Evolutionary conservation across 2,797 vertebrate genomes (phyloP).

Genomic region (Pyrocephalus nanus): DNA sequence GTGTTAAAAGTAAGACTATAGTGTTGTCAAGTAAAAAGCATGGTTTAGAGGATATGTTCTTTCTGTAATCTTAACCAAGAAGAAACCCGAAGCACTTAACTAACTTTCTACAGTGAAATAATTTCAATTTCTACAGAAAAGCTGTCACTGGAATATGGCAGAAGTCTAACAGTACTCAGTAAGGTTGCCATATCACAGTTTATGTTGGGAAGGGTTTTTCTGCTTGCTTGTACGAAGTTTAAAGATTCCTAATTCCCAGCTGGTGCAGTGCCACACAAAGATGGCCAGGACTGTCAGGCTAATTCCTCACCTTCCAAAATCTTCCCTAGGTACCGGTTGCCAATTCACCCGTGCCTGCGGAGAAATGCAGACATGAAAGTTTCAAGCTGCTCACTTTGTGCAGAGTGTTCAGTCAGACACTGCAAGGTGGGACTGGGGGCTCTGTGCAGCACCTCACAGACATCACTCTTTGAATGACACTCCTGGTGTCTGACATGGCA

Average conservation of each 20-base stretch:
- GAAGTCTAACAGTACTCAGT: neutral
- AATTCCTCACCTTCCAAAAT: neutral
- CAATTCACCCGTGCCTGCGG: neutral
- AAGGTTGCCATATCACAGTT: neutral
- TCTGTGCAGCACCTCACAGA: rapidly evolving
- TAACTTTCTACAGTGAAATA: neutral
- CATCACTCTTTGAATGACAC: neutral
- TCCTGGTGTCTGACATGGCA: neutral
- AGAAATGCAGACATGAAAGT: neutral
- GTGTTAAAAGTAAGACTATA: neutral
- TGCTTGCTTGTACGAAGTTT: neutral
- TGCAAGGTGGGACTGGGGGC: neutral
- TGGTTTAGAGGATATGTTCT: neutral
- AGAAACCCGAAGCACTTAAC: neutral
- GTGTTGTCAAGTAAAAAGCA: neutral
- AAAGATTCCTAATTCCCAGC: neutral
- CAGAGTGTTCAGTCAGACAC: neutral
- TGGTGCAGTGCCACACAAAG: neutral
- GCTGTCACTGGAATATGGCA: neutral
- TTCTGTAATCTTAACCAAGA: neutral
- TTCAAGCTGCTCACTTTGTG: neutral
- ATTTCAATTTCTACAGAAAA: neutral
- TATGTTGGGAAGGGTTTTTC: neutral
- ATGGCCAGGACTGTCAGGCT: neutral
- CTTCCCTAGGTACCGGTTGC: neutral